Percentiles rank a stretch among this genome's conserved stretches.
phyloP scores from a whole-genome alignment of 2,113 vertebrate species.

The Gymnocephalus cernua region DNA sequence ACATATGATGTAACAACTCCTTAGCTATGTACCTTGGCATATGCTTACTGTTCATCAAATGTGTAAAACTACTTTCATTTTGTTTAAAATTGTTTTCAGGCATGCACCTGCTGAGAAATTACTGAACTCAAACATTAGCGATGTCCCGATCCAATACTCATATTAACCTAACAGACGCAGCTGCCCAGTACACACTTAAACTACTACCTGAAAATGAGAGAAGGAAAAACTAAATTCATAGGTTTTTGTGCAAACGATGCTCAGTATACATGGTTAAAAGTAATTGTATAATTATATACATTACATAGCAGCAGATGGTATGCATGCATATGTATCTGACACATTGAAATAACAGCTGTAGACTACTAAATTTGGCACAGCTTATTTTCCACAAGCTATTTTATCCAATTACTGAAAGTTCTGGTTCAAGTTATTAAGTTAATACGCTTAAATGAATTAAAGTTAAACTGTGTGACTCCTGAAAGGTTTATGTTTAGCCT shows the following conservation, averaged over 20 bases:
- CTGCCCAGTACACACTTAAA: neutral
- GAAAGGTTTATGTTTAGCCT: neutral
- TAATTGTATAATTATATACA: neutral
- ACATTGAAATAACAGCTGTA: neutral
- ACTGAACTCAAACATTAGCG: neutral
- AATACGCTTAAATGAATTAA: neutral
- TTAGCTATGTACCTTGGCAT: neutral
- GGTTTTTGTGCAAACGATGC: neutral
- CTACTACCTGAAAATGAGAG: neutral
- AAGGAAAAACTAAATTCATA: neutral
- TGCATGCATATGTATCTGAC: neutral
- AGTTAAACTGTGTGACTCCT: neutral
- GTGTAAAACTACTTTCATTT: neutral
- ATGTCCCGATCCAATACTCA: neutral
- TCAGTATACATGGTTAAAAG: neutral
- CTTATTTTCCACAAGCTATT: neutral
- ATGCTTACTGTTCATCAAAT: neutral
- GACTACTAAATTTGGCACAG: neutral
- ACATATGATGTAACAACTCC: neutral
- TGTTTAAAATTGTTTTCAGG: neutral
- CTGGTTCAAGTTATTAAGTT: too few relatives aligned
- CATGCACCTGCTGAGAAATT: neutral
- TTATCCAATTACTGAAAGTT: neutral
- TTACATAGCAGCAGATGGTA: neutral
- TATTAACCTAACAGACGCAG: neutral